A percentile compares a stretch with the other conserved stretches of the same genome.
These are phyloP conservation scores for Pectinophora gossypiella DNA, from an alignment of 1,140 invertebrate species.

Conservation along the genomic window DNA sequence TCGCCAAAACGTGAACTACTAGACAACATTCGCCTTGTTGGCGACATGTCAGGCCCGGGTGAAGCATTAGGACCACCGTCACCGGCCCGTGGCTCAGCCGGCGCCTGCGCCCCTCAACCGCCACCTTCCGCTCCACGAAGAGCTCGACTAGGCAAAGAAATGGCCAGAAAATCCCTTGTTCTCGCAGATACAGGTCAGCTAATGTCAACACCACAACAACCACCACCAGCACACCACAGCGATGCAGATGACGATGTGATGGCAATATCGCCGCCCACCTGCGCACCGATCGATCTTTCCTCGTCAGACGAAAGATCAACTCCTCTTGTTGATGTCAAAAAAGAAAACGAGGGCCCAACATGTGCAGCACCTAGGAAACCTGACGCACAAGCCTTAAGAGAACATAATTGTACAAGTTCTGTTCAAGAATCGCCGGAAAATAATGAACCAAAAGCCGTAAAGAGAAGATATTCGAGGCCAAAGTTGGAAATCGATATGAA, in stretches of 20 bases:
- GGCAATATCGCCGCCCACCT: conserved; percentile 58
- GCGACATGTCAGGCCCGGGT: conserved; percentile 46
- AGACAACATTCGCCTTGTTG: conserved; percentile 75
- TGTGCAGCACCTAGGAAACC: conserved; percentile 44
- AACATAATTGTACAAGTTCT: conserved; percentile 52
- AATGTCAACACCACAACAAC: conserved; percentile 28
- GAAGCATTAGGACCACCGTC: conserved; percentile 82
- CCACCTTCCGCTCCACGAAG: conserved; percentile 65
- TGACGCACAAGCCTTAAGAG: conserved; percentile 60
- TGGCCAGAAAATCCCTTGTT: conserved; percentile 77
- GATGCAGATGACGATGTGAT: conserved; percentile 64
- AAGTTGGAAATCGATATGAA: conserved; percentile 71
- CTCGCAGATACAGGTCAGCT: conserved; percentile 59
- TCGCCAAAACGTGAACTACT: conserved; percentile 63
- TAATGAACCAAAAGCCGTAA: conserved; percentile 50
- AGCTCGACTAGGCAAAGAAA: conserved; percentile 81
- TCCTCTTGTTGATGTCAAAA: conserved; percentile 67
- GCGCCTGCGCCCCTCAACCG: conserved; percentile 76
- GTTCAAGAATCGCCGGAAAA: conserved; percentile 30
- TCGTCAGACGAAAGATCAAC: conserved; percentile 67
- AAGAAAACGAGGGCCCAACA: conserved; percentile 66
- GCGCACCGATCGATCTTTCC: conserved; percentile 63
- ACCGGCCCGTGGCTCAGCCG: conserved; percentile 79
- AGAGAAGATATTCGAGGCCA: conserved; percentile 59
- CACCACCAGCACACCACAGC: conserved; percentile 29